Evolutionary conservation across 2,888 invertebrate genomes (phyloP), one percentile per base, ranked within the genome.

Genomic region (Calephelis perditalis): DNA sequence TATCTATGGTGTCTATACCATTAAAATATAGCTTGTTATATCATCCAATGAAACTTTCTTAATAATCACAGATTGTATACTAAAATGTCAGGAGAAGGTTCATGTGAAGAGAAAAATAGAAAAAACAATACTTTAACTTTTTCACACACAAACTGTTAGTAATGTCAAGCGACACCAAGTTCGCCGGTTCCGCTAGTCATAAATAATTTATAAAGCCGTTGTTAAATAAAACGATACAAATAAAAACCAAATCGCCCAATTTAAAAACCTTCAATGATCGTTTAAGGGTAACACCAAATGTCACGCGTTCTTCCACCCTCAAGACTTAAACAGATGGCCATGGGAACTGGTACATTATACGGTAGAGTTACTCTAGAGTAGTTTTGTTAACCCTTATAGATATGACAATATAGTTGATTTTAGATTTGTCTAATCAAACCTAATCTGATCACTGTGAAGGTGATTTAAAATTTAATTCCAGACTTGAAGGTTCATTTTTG

Each of bases 281-380:
- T 77, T 84, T 81, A 80, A 79, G 77, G 74, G 76, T 72, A 72
- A 71, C 69, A 72, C 80, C 82, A 84, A 86, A 86, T 86, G 85
- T 84, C 79, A 80, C 74, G 77, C 67, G 68, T 69, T 73, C 71
- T 59, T 63, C 68, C 65, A 73, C 76, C 77, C 76, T 78, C 73
- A 76, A 77, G 77, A 77, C 73, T 75, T 71, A 77, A 82, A 81
- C 86, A 84, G 82, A 85, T 84, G 85, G 75, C 74, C 71, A 65
- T 71, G 67, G 70, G 70, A 74, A 70, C 66, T 62, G 36, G 58
- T 59, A 56, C 56, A 62, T 63, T 60, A 65, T 60, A 64, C 57
- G 44, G n/a, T 56, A 45, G 37, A 44, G 62, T 65, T 57, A 58
- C 40, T 54, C 47, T 7, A 1, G 47, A 65, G 47, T 44, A 57